Conservation (phyloP, 2,797 vertebrate genomes). For the Sebastes umbrosus region DNA sequence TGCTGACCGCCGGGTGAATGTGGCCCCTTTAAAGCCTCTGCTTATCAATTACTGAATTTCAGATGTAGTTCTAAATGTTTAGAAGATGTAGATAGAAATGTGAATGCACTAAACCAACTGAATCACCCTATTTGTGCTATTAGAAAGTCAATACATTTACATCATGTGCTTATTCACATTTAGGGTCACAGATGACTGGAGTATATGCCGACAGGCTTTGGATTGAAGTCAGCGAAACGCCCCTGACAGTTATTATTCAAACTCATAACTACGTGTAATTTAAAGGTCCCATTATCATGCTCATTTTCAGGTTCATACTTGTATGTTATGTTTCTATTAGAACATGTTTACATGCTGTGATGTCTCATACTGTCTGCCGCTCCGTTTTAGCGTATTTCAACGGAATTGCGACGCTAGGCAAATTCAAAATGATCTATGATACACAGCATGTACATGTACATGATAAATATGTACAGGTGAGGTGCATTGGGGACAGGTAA, state of each 20-base stretch:
- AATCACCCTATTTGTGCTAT: neutral
- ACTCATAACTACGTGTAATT: no score
- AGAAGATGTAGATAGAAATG: neutral
- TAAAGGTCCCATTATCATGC: no score
- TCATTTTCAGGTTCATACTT: no score
- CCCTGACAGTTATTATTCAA: neutral
- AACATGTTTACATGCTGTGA: no score
- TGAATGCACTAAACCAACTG: neutral
- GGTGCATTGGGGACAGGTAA: neutral
- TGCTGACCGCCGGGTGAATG: slow-evolving; percentile 37
- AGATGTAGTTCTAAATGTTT: neutral
- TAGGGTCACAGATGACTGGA: neutral
- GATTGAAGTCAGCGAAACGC: neutral
- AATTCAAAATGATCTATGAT: neutral
- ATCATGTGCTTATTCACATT: neutral
- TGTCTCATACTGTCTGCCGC: no score
- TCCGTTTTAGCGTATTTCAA: no score
- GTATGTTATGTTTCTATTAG: no score
- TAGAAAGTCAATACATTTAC: neutral
- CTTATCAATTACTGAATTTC: slow-evolving; percentile 17
- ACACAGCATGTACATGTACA: neutral
- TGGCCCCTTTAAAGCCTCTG: slow-evolving; percentile 17
- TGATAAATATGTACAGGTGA: neutral
- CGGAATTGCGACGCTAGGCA: no score
- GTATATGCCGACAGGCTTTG: neutral